Percentiles rank a stretch among this genome's conserved stretches.
Conservation (phyloP, 2,797 vertebrate species). For the Coreius guichenoti region DNA sequence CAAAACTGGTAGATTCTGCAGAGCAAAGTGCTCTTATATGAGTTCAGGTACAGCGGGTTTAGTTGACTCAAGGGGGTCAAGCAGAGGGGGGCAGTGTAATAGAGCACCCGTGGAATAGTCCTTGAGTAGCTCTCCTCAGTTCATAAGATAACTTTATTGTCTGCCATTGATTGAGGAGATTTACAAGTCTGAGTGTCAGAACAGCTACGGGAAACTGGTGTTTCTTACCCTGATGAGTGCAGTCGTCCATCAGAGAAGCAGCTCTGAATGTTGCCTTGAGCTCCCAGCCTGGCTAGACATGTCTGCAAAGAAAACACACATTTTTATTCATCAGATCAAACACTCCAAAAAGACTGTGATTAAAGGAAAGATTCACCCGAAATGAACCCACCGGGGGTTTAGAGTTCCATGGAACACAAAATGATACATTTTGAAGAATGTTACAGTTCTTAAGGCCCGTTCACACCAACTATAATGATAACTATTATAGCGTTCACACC, state of each 20-base stretch:
- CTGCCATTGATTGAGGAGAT: constrained; percentile 45
- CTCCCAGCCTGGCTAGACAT: constrained; percentile 80
- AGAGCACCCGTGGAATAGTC: constrained; percentile 1
- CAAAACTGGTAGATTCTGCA: background rate
- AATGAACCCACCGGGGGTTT: background rate
- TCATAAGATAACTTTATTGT: constrained; percentile 48
- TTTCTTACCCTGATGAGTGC: constrained; percentile 70
- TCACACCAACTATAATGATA: background rate
- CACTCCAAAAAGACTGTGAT: background rate
- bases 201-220: constrained; percentile 12
- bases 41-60: constrained; percentile 18
- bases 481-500: background rate
- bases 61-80: background rate
- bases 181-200: constrained; percentile 45
- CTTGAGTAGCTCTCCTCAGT: constrained; percentile 20
- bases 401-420: background rate
- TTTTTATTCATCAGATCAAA: background rate
- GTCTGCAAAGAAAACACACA: constrained; percentile 74
- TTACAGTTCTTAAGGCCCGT: background rate
- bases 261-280: constrained; percentile 78
- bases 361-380: background rate
- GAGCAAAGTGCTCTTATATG: constrained; percentile 18
- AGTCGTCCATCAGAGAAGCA: constrained; percentile 83
- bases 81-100: background rate
- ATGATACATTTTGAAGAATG: background rate